Conservation (phyloP, 2,113 vertebrate genomes). For the Dascyllus trimaculatus region DNA sequence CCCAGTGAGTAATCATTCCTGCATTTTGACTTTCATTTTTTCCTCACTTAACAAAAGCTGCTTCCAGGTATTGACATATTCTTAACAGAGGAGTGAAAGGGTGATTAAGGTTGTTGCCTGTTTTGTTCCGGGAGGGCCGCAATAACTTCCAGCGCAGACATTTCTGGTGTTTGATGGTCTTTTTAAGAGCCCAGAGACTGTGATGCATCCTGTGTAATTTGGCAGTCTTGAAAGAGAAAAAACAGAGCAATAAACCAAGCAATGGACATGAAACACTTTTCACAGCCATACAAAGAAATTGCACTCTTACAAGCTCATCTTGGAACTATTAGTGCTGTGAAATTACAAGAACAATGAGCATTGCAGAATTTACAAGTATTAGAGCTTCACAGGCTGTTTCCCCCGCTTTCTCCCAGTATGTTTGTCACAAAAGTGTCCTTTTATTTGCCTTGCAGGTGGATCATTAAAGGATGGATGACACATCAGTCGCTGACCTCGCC, state of each 20-base stretch:
- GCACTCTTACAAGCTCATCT: not conserved
- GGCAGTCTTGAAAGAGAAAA: not conserved
- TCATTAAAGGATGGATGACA: conserved; percentile 42
- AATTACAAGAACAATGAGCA: conserved; percentile 3
- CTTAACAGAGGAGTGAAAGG: not conserved
- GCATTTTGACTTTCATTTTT: conserved; percentile 1
- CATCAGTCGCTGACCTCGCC: conserved; percentile 48
- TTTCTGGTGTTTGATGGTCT: conserved; percentile 10
- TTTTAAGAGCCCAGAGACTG: conserved; percentile 24
- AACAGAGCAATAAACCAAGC: not conserved
- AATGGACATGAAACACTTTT: not conserved
- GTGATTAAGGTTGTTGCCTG: not conserved
- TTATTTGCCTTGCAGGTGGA: conserved; percentile 69
- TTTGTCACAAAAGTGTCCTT: conserved; percentile 16
- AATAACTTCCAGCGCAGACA: not conserved
- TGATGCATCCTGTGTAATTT: conserved; percentile 22
- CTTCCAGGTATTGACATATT: conserved; percentile 29
- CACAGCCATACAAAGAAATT: not conserved
- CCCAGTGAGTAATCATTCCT: not conserved
- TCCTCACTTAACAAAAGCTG: not conserved
- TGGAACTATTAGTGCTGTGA: not conserved
- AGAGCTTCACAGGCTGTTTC: not conserved
- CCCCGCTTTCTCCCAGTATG: not conserved
- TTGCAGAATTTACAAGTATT: not conserved
- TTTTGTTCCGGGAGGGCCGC: not conserved